A percentile compares a stretch with the other conserved stretches of the same genome.
Conservation (phyloP, 2,888 invertebrate species). For the Tricholauxania praeusta region DNA sequence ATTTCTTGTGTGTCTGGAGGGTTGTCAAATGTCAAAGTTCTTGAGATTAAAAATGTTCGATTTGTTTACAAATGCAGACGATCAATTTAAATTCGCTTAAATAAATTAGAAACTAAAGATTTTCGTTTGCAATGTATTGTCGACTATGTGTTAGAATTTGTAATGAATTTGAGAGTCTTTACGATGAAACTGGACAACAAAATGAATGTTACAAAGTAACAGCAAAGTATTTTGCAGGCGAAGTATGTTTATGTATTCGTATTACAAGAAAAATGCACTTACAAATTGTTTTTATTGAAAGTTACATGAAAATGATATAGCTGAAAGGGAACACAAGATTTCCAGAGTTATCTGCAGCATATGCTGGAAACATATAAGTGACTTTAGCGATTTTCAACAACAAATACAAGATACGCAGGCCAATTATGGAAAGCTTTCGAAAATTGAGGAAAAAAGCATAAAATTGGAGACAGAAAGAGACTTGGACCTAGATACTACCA, state of each 20-base stretch:
- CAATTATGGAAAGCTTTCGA: conserved; percentile 8
- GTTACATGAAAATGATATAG: background rate
- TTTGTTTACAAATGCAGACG: no score
- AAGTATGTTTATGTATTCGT: conserved; percentile 7
- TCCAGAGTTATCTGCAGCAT: conserved; percentile 40
- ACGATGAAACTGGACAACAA: conserved; percentile 16
- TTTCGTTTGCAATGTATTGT: conserved; percentile 27
- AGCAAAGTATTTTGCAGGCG: conserved; percentile 37
- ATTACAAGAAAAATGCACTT: background rate
- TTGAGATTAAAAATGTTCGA: no score
- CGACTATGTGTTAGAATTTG: conserved; percentile 38
- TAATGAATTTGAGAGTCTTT: conserved; percentile 21
- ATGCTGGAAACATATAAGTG: conserved; percentile 39
- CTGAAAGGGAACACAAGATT: conserved; percentile 29
- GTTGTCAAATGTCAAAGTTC: no score
- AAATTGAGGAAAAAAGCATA: conserved; percentile 4
- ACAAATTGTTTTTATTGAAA: background rate
- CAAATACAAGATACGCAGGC: conserved; percentile 35
- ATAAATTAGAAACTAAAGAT: no score
- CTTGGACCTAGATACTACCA: background rate
- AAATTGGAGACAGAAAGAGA: conserved; percentile 9
- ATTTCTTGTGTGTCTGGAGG: no score
- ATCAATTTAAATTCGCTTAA: no score
- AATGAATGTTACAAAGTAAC: conserved; percentile 30
- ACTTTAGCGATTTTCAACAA: conserved; percentile 39